Percentiles rank a stretch among this genome's conserved stretches.
Conservation (phyloP, 2,888 invertebrate species). For the Eupithecia exiguata region DNA sequence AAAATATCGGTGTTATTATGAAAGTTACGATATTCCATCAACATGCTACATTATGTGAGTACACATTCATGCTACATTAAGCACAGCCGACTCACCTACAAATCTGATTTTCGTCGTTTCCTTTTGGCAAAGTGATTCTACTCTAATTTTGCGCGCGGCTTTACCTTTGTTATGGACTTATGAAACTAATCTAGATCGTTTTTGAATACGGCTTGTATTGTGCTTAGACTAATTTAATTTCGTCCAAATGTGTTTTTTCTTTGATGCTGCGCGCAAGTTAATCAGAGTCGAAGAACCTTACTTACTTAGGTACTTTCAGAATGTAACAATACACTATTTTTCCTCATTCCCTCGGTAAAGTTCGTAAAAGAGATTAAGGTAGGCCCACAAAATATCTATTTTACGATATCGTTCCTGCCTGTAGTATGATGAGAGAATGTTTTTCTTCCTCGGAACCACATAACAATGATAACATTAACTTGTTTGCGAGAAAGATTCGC, state of each 20-base stretch:
- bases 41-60: slow-evolving; percentile 45
- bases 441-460: slow-evolving; percentile 12
- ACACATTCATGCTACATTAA: slow-evolving; percentile 41
- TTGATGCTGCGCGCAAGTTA: not conserved
- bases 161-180: not conserved
- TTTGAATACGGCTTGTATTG: not conserved
- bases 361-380: slow-evolving; percentile 14
- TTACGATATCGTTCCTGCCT: slow-evolving; percentile 11
- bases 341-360: slow-evolving; percentile 17
- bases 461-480: slow-evolving; percentile 6
- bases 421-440: slow-evolving; percentile 19
- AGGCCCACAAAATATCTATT: slow-evolving; percentile 22
- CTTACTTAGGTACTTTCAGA: slow-evolving; percentile 1
- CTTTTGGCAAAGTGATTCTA: slow-evolving; percentile 10
- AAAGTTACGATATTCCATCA: slow-evolving; percentile 49
- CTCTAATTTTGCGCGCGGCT: not conserved
- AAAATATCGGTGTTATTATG: slow-evolving; percentile 49
- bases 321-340: slow-evolving; percentile 22
- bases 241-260: not conserved
- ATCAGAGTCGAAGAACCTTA: not conserved
- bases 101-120: slow-evolving; percentile 30
- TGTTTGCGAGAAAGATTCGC: not conserved
- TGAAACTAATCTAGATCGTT: not conserved
- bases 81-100: slow-evolving; percentile 34
- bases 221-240: not conserved